Conservation (phyloP, 2,797 vertebrate genomes). For the Sebastes variabilis region DNA sequence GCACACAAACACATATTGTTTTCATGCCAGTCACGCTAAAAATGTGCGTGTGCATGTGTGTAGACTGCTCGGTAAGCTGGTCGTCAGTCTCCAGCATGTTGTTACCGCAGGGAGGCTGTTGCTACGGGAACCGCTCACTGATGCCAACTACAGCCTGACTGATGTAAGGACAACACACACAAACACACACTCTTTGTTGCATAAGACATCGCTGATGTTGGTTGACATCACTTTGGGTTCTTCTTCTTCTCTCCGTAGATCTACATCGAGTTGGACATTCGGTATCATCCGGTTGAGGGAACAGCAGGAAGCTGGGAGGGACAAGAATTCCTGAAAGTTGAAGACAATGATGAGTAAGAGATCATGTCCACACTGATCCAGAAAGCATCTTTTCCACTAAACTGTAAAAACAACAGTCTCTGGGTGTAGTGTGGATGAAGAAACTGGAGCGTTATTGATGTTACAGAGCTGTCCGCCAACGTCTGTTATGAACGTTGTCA, state of each 20-base stretch:
- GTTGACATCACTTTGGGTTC: not conserved
- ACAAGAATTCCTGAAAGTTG: conserved; percentile 83
- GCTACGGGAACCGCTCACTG: conserved; percentile 87
- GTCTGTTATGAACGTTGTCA: too few relatives aligned
- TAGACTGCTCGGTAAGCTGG: conserved; percentile 88
- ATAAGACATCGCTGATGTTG: not conserved
- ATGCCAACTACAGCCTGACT: conserved; percentile 86
- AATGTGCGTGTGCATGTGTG: conserved; percentile 9
- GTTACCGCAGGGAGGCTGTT: conserved; percentile 83
- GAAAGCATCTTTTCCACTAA: not conserved
- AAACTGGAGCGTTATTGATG: not conserved
- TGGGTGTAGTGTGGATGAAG: not conserved
- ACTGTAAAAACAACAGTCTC: not conserved
- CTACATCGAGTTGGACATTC: conserved; percentile 90
- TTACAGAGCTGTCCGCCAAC: too few relatives aligned
- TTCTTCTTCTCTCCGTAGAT: conserved; percentile 78
- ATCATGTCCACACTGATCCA: not conserved
- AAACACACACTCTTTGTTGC: not conserved
- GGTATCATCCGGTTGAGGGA: conserved; percentile 90
- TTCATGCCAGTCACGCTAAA: not conserved
- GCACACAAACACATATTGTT: not conserved
- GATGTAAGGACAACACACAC: conserved; percentile 76
- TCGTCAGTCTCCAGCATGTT: conserved; percentile 91
- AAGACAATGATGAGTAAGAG: conserved; percentile 85
- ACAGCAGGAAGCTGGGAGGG: conserved; percentile 86